Evolutionary conservation across 2,797 vertebrate genomes (phyloP).

Genomic region (Crenuchus spilurus): DNA sequence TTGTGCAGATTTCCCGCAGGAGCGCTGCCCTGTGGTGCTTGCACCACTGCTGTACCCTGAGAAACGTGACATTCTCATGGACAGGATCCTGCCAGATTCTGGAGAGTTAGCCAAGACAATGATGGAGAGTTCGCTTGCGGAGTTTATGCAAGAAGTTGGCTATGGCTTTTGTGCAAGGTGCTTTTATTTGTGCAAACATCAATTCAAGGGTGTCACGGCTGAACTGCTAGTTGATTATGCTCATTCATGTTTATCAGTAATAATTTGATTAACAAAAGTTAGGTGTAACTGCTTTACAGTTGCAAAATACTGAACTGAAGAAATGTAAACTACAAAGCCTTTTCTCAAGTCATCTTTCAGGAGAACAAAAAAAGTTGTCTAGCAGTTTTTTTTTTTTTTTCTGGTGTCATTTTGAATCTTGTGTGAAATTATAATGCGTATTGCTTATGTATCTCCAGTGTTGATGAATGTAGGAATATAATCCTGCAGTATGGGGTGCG

Average conservation of each 20-base stretch:
- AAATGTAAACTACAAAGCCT: no score
- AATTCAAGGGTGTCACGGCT: neutral
- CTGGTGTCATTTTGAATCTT: neutral
- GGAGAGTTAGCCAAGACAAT: constrained; percentile 99
- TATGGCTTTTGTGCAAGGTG: constrained; percentile 99
- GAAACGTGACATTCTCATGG: constrained; percentile 99
- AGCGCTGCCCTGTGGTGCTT: constrained; percentile 99
- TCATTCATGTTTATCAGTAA: no score
- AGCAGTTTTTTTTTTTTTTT: no score
- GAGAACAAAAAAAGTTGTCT: no score
- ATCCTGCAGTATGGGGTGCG: constrained; percentile 97
- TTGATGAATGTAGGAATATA: constrained; percentile 99
- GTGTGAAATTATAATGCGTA: neutral
- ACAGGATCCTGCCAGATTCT: constrained; percentile 99
- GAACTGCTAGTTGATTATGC: no score
- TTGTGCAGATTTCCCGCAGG: constrained; percentile 96
- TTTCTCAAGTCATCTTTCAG: no score
- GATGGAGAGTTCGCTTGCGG: constrained; percentile 99
- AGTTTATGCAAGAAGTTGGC: constrained; percentile 99
- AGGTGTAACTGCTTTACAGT: no score
- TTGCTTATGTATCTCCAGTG: constrained; percentile 67
- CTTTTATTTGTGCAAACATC: neutral
- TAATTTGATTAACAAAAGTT: no score
- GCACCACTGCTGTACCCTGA: constrained; percentile 99
- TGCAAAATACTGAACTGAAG: no score